Conservation (phyloP, 2,113 vertebrate genomes). For the Nanorana parkeri region DNA sequence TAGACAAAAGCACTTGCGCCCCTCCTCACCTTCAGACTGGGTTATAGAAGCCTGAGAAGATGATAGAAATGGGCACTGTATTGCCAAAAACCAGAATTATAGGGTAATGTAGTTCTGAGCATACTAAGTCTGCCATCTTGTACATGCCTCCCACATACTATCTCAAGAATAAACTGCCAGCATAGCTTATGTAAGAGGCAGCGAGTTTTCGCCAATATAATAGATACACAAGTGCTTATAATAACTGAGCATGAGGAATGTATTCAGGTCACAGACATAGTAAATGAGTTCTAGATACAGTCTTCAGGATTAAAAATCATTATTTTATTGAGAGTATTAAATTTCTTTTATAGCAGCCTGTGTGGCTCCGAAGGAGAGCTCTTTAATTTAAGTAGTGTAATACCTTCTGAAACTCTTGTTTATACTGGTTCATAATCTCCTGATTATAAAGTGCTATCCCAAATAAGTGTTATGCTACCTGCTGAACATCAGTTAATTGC, state of each 20-base stretch:
- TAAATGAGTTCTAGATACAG: slow-evolving; percentile 39
- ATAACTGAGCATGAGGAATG: slow-evolving; percentile 15
- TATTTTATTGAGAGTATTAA: slow-evolving; percentile 44
- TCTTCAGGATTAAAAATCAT: slow-evolving; percentile 37
- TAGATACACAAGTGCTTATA: slow-evolving; percentile 7
- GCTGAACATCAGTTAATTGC: slow-evolving; percentile 34
- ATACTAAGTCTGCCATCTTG: too few relatives aligned
- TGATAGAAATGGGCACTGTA: too few relatives aligned
- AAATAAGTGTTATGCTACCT: slow-evolving; percentile 22
- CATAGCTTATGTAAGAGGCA: slow-evolving; percentile 2
- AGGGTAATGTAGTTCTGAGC: too few relatives aligned
- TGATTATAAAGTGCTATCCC: slow-evolving; percentile 3
- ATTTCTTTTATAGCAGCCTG: slow-evolving; percentile 45
- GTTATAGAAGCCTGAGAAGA: too few relatives aligned
- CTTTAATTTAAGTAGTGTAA: slow-evolving; percentile 43
- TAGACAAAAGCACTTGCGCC: too few relatives aligned
- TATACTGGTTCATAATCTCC: slow-evolving; percentile 14
- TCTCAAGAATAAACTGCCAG: background rate
- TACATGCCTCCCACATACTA: too few relatives aligned
- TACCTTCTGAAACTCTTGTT: slow-evolving; percentile 31
- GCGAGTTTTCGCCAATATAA: background rate
- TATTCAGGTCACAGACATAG: slow-evolving; percentile 10
- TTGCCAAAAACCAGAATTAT: too few relatives aligned
- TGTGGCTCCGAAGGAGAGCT: slow-evolving; percentile 29
- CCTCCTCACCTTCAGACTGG: too few relatives aligned